A percentile compares a stretch with the other conserved stretches of the same genome.
phyloP scores from a whole-genome alignment of 1,140 invertebrate genomes.

The Colletes gigas region DNA sequence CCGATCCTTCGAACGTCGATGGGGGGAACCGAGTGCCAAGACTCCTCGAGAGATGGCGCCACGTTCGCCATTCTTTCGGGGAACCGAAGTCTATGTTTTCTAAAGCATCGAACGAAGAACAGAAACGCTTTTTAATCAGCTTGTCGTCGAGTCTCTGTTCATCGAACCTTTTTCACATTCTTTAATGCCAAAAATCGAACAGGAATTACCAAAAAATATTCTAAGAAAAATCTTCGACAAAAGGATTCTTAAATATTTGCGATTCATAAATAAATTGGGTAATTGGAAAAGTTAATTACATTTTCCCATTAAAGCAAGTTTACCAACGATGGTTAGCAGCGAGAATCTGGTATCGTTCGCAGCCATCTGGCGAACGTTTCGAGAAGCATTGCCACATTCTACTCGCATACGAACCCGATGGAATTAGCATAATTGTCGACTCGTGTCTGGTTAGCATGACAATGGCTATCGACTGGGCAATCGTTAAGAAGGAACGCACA shows the following conservation, averaged over 20 bases:
- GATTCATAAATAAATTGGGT: too few relatives aligned
- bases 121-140: too few relatives aligned
- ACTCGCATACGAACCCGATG: background rate
- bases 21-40: background rate
- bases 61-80: background rate
- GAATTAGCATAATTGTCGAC: slow-evolving; percentile 43
- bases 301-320: too few relatives aligned
- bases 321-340: too few relatives aligned
- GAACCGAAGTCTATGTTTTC: background rate
- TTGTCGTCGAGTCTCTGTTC: too few relatives aligned
- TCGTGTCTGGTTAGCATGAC: slow-evolving; percentile 18
- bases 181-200: too few relatives aligned
- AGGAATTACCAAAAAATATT: too few relatives aligned
- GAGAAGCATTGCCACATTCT: background rate
- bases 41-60: slow-evolving; percentile 55
- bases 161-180: too few relatives aligned
- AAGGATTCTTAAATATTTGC: too few relatives aligned
- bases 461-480: slow-evolving; percentile 21
- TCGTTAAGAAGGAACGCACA: slow-evolving; percentile 1
- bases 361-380: background rate
- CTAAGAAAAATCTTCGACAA: too few relatives aligned
- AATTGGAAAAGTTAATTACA: too few relatives aligned
- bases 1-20: background rate
- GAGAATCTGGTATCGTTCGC: background rate
- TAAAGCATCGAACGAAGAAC: too few relatives aligned